Base-by-base conservation (phyloP, 2,113 vertebrate species). In the Leucopternis melanops region DNA sequence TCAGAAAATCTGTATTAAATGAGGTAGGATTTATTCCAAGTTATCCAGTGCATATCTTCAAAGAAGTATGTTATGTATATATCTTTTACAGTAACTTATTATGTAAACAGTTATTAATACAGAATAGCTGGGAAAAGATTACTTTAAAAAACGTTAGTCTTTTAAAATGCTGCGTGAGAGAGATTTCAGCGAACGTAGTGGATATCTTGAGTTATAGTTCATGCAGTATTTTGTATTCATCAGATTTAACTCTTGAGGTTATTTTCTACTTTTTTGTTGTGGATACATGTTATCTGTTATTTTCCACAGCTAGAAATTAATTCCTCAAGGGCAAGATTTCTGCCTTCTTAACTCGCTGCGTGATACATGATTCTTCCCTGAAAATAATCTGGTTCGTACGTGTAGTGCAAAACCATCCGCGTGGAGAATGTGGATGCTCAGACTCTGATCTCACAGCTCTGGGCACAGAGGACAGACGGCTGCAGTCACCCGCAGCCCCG, bases 1-100 rank as follows among this genome's bases (percentile, higher is more conserved):
- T 91, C 81, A 95, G 85, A 95, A 97, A 97, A 95, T 96, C 92
- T 96, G 94, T 90, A 92, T 95, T 91, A 96, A 97, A 96, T 97
- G 93, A 96, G 86, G 95, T 80, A 97, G 91, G 91, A 94, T 93
- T 96, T 90, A 88, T 94, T 95, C 94, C 96, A 97, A 97, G 91
- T 90, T 93, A 95, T 69, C 59, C 93, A 90, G 44, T 66, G 74
- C 81, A 45, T 95, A 92, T 95, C 93, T 97, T 96, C 94, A 97
- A 97, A 95, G 92, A 91, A 94, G 54, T 80, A 95, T 40, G 63
- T 67, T 95, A 88, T 92, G 90, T 57, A 92, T 93, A 83, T 92
- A 88, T 83, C 66, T 94, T 96, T 95, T 88, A 58, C 85, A 94
- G 77, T 77, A 87, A 81, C 89, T 92, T 94, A 82, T 80, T 91